Percentiles rank a stretch among this genome's conserved stretches.
phyloP scores from a whole-genome alignment of 2,113 vertebrate genomes.

The Mustela lutreola region DNA sequence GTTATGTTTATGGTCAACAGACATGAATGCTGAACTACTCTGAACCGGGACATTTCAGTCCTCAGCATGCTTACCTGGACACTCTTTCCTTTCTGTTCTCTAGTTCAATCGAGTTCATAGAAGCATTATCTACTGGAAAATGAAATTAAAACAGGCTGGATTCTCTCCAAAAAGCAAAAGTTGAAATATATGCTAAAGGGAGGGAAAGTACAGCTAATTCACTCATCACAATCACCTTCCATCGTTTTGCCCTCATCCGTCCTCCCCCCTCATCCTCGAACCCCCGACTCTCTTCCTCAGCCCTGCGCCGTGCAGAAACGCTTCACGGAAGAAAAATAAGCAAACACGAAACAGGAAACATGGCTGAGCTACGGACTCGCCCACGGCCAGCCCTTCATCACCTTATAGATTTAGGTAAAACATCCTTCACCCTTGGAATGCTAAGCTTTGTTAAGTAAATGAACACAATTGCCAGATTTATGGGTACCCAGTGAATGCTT shows the following conservation, averaged over 20 bases:
- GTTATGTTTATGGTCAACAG: conserved; percentile 43
- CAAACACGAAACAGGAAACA: neutral
- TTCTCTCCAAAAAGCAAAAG: conserved; percentile 50
- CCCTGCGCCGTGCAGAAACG: neutral
- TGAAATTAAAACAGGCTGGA: conserved; percentile 52
- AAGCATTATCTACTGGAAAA: conserved; percentile 59
- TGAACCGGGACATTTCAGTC: neutral
- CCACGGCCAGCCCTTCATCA: neutral
- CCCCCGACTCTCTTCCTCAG: neutral
- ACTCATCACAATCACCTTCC: neutral
- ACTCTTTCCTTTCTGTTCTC: conserved; percentile 60
- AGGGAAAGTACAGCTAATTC: neutral
- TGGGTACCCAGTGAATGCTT: conserved; percentile 29
- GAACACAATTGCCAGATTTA: neutral
- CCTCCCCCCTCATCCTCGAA: neutral
- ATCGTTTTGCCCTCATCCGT: neutral
- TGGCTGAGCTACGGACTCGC: neutral
- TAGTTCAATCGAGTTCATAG: conserved; percentile 5
- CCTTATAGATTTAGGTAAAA: neutral
- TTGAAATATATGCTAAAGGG: conserved; percentile 54
- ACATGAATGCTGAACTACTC: neutral
- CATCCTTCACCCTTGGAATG: neutral
- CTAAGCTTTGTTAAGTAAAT: conserved; percentile 27
- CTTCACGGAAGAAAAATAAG: neutral
- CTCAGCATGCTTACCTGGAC: neutral